phyloP scores from a whole-genome alignment of 1,140 invertebrate genomes.

The Platyscapa corneri region DNA sequence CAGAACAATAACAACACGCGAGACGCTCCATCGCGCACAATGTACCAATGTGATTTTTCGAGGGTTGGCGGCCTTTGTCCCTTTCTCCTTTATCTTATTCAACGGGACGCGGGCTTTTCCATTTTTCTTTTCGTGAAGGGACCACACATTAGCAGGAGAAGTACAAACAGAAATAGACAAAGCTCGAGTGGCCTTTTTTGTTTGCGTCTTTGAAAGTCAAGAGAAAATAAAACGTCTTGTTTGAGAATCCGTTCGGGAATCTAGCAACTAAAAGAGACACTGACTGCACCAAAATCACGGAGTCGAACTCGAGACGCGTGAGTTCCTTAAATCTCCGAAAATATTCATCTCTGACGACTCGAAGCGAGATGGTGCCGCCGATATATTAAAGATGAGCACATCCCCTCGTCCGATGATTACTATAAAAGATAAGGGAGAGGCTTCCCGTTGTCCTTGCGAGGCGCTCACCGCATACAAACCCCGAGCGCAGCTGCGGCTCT shows the following conservation, averaged over 20 bases:
- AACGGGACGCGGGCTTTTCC: too few relatives aligned
- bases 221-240: slow-evolving; percentile 15
- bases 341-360: not conserved
- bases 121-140: not conserved
- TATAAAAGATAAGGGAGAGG: slow-evolving; percentile 6
- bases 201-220: not conserved
- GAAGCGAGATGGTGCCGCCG: slow-evolving; percentile 31
- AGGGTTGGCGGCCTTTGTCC: not conserved
- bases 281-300: slow-evolving; percentile 15
- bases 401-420: not conserved
- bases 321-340: not conserved
- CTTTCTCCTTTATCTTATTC: not conserved
- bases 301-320: not conserved
- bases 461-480: slow-evolving; percentile 12
- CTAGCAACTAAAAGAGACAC: not conserved
- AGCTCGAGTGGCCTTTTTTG: not conserved
- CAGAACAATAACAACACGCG: too few relatives aligned
- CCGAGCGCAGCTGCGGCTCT: not conserved
- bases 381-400: slow-evolving; percentile 16
- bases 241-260: not conserved
- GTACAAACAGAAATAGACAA: not conserved
- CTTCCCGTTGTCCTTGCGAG: not conserved
- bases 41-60: not conserved
- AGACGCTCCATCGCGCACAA: not conserved
- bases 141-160: not conserved